Evolutionary conservation across 2,888 invertebrate genomes (phyloP).

Genomic region (Dicranocentrus wangi): DNA sequence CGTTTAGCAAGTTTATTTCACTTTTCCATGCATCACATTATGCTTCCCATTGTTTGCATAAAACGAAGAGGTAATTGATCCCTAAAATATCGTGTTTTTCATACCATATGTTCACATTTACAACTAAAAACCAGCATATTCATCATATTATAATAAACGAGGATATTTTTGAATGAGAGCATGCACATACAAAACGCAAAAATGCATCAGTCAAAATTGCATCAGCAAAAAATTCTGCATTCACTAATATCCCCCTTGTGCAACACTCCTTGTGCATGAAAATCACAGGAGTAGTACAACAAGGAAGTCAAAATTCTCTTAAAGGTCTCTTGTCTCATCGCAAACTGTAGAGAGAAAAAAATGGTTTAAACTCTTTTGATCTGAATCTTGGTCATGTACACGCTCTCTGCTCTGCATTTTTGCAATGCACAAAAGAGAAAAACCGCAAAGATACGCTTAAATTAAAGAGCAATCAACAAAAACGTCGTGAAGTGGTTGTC

Average conservation of each 20-base stretch:
- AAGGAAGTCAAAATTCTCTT: neutral
- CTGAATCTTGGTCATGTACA: slow-evolving; percentile 27
- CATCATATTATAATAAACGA: too few species aligned
- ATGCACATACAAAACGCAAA: too few species aligned
- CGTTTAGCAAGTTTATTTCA: slow-evolving; percentile 44
- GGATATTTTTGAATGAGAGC: too few species aligned
- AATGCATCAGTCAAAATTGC: too few species aligned
- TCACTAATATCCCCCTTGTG: too few species aligned
- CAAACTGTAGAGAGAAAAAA: neutral
- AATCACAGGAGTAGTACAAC: too few species aligned
- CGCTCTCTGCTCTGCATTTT: neutral
- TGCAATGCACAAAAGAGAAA: neutral
- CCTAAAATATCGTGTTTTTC: too few species aligned
- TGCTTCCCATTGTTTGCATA: neutral
- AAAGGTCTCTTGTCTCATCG: neutral
- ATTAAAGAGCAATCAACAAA: slow-evolving; percentile 17
- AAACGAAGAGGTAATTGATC: slow-evolving; percentile 1
- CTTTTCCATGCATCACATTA: slow-evolving; percentile 16
- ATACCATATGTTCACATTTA: too few species aligned
- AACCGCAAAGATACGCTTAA: slow-evolving; percentile 20
- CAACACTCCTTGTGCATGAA: too few species aligned
- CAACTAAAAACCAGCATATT: too few species aligned
- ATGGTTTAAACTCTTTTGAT: neutral
- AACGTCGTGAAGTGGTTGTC: neutral
- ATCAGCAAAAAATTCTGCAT: too few species aligned